phyloP scores from a whole-genome alignment of 1,140 invertebrate genomes.

The Phthorimaea operculella region DNA sequence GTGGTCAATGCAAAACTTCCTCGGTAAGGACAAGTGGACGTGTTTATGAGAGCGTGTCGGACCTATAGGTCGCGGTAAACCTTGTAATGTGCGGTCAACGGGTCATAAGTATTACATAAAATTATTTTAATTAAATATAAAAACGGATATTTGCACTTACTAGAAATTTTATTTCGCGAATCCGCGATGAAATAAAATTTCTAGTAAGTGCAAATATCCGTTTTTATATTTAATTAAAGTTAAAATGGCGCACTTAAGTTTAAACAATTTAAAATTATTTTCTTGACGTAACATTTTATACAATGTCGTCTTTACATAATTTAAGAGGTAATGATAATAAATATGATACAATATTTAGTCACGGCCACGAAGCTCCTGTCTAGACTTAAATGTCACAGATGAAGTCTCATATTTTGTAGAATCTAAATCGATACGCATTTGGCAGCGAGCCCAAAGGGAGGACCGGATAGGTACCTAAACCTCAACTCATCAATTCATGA shows the following conservation, averaged over 20 bases:
- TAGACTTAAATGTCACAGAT: not conserved
- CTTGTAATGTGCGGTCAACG: not conserved
- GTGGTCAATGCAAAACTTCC: slow-evolving; percentile 3
- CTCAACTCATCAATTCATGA: too few species aligned
- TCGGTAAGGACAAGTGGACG: slow-evolving; percentile 4
- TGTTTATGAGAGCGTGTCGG: slow-evolving; percentile 4
- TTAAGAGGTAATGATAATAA: too few species aligned
- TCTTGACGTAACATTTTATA: not conserved
- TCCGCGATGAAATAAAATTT: too few species aligned
- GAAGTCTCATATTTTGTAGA: not conserved
- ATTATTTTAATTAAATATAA: too few species aligned
- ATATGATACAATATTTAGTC: too few species aligned
- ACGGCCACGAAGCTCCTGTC: not conserved
- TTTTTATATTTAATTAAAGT: too few species aligned
- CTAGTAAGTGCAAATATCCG: too few species aligned
- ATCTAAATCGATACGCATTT: not conserved
- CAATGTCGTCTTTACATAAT: too few species aligned
- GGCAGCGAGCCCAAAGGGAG: not conserved
- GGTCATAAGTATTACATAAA: slow-evolving; percentile 1
- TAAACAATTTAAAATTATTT: slow-evolving; percentile 1
- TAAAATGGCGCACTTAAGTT: too few species aligned
- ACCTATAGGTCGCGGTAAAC: not conserved
- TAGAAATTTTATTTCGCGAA: too few species aligned
- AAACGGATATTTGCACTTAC: too few species aligned
- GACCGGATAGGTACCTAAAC: too few species aligned